phyloP scores from a whole-genome alignment of 1,140 invertebrate species.

The Daktulosphaira vitifoliae region DNA sequence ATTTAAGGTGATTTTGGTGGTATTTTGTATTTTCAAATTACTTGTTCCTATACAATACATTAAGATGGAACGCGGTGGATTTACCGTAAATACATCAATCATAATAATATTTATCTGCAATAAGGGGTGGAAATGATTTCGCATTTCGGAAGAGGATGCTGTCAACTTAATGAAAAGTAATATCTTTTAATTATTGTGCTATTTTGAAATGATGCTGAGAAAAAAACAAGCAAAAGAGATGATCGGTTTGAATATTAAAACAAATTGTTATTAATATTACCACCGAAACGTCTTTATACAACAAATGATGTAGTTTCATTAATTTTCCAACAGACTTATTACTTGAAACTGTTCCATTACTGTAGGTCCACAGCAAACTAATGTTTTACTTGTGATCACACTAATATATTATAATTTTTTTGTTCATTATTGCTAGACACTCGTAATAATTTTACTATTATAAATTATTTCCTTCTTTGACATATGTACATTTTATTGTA shows the following conservation, averaged over 20 bases:
- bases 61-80: slow-evolving; percentile 2
- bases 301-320: slow-evolving; percentile 30
- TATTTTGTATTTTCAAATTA: too few species aligned
- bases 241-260: slow-evolving; percentile 34
- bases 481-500: too few species aligned
- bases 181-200: slow-evolving; percentile 33
- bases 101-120: slow-evolving; percentile 32
- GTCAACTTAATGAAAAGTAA: slow-evolving; percentile 34
- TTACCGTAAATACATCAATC: slow-evolving; percentile 22
- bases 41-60: not conserved
- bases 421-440: too few species aligned
- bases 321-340: slow-evolving; percentile 33
- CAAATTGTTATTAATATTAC: slow-evolving; percentile 34
- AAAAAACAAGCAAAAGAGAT: slow-evolving; percentile 21
- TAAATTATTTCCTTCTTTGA: too few species aligned
- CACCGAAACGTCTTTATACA: slow-evolving; percentile 31
- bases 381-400: slow-evolving; percentile 29
- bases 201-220: slow-evolving; percentile 10
- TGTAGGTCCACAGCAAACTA: slow-evolving; percentile 22
- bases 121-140: slow-evolving; percentile 31
- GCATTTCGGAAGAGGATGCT: slow-evolving; percentile 32
- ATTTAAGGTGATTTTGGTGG: too few species aligned
- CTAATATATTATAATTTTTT: too few species aligned
- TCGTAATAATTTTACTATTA: too few species aligned
- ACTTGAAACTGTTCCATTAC: slow-evolving; percentile 20